Base-by-base conservation (phyloP, 2,888 invertebrate genomes). In the Phorcus lineatus region DNA sequence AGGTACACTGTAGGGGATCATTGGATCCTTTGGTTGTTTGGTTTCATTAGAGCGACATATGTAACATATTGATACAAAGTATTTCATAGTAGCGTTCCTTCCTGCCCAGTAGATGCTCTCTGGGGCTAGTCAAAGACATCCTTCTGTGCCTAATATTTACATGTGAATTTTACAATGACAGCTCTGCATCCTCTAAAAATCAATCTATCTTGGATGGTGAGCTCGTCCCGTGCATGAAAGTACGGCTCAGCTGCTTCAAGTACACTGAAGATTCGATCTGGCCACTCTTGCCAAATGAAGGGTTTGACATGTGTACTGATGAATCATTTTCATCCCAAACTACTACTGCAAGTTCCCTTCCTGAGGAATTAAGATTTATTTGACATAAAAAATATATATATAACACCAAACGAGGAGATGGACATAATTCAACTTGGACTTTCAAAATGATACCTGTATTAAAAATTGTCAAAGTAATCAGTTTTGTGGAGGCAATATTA, bases 21-120 rank as follows among this genome's bases (percentile, higher is more conserved):
- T 62, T 13, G 82, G 40, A n/a, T n/a, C n/a, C n/a, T n/a, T n/a
- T n/a, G n/a, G 62, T 80, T 83, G 82, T 57, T 81, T 74, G 0
- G 52, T 24, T 28, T 76, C 67, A 52, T 74, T 77, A 31, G 31
- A 22, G 31, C 74, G n/a, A 62, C 81, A n/a, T 19, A 67, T 80
- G 22, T 80, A 74, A 79, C 84, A 84, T 24, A 76, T 80, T 4
- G 28, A n/a, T 47, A 83, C 66, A 70, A 57, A 77, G n/a, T 79
- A 81, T 54, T 53, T 75, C 7, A 82, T 70, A 40, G 75, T 81
- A 9, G 70, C 19, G 31, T 74, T 84, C 80, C 81, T 81, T 19
- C 74, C 66, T 31, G 80, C 81, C 80, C 84, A 84, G 76, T 78
- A 84, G 2, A 82, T 28, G n/a, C 16, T 47, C 57, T 82, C 82